Evolutionary conservation across 2,113 vertebrate genomes (phyloP).

Genomic region (Dicaeum eximium): DNA sequence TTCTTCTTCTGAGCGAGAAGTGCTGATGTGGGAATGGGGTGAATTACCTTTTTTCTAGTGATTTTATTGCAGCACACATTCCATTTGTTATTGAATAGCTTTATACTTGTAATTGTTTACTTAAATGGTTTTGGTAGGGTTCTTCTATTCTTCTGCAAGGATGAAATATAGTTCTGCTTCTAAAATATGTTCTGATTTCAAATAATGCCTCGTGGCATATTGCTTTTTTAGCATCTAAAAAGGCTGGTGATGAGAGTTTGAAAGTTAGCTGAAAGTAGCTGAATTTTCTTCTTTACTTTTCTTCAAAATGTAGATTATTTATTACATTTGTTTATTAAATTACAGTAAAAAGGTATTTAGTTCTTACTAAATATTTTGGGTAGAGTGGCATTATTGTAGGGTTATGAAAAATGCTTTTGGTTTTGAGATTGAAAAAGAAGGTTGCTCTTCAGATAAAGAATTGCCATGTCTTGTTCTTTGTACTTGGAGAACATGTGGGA

Average conservation of each 20-base stretch:
- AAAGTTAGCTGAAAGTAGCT: background rate
- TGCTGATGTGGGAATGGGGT: background rate
- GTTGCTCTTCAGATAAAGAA: background rate
- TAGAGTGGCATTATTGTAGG: background rate
- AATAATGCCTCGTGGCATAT: background rate
- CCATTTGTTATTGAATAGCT: background rate
- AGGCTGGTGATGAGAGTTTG: background rate
- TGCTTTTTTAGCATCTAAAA: background rate
- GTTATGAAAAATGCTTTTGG: background rate
- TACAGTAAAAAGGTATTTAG: background rate
- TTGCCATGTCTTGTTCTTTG: background rate
- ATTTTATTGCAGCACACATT: background rate
- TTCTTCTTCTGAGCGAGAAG: background rate
- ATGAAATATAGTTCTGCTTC: background rate
- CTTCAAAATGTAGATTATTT: background rate
- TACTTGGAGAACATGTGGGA: background rate
- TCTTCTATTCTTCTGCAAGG: background rate
- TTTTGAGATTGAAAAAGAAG: background rate
- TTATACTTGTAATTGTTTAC: background rate
- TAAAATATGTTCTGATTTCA: background rate
- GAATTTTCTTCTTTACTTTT: background rate
- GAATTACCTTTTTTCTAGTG: background rate
- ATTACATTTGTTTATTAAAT: background rate
- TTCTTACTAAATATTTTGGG: background rate
- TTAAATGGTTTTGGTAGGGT: background rate